These are phyloP conservation scores for Cataglyphis hispanica DNA, from an alignment of 1,140 invertebrate genomes.

Conservation along the genomic window DNA sequence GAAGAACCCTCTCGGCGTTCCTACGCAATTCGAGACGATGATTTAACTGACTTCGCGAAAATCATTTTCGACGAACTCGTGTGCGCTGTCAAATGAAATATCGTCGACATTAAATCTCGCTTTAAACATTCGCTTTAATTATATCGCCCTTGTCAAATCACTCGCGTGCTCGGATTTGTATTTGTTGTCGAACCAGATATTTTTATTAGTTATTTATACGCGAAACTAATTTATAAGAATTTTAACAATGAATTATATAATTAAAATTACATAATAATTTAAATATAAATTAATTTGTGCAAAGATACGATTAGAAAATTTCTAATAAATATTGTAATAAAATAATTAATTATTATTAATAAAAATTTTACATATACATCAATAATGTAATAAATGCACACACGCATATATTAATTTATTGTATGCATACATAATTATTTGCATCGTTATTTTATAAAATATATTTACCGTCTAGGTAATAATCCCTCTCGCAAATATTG, in stretches of 20 bases:
- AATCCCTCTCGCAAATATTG: conserved; percentile 1
- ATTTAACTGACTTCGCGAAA: conserved; percentile 15
- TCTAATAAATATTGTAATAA: background rate
- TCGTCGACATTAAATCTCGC: background rate
- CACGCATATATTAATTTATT: background rate
- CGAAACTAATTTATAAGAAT: conserved; percentile 11
- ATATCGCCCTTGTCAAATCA: conserved; percentile 31
- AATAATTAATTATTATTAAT: conserved; percentile 24
- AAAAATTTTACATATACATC: background rate
- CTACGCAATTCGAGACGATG: background rate
- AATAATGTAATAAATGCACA: too few relatives aligned
- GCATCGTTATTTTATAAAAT: conserved; percentile 10
- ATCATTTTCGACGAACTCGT: conserved; percentile 10
- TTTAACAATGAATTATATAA: conserved; percentile 5
- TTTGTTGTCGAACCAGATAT: conserved; percentile 18
- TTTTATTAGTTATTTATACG: conserved; percentile 29
- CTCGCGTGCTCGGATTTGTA: conserved; percentile 8
- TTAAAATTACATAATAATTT: background rate
- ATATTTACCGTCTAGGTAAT: conserved; percentile 43
- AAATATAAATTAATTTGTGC: conserved; percentile 27
- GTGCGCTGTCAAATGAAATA: background rate
- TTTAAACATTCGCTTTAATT: conserved; percentile 35
- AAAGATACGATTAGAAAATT: background rate
- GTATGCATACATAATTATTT: background rate
- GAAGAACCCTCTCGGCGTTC: conserved; percentile 7